Base-by-base conservation (phyloP, 1,140 invertebrate species). In the Hestina assimilis region DNA sequence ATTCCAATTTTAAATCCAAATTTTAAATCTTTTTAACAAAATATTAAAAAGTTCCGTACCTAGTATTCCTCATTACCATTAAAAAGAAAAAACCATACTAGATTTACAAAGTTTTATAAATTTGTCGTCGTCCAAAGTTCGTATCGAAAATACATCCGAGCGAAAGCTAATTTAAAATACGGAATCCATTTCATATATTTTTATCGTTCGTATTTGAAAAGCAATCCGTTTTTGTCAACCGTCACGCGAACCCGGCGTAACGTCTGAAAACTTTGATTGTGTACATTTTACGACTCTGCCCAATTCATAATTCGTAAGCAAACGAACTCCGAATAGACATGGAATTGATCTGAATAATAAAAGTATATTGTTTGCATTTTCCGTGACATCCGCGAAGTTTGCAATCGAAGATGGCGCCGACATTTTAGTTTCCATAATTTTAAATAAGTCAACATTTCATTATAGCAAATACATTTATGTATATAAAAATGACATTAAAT, bases 161-260 rank as follows among this genome's bases (percentile, higher is more conserved):
- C 21, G 41, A 23, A 35, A 48, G 33, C 45, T n/a, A 51, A 51
- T 40, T 52, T 41, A 26, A 40, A 45, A 26, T 14, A 41, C 14
- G 38, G 24, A 24, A 41, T 45, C 23, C 51, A 48, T 51, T 61
- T 47, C 31, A 46, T 23, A 20, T 11, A 15, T 31, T 48, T 48
- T 52, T 54, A 59, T 63, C 47, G 55, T 66, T 63, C 29, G 52
- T 47, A 68, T 70, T 72, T 35, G 57, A 42, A 70, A 69, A 66
- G 65, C 61, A 71, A 79, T 75, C 70, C 31, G 59, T 77, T 62
- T 41, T 53, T 72, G 76, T 75, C 69, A 75, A 58, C 48, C 47
- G 54, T 48, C 76, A 79, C 76, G 76, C 76, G 61, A 79, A 40
- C 28, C 46, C 55, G 46, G 38, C 48, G 63, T 68, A 59, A 61